Base-by-base conservation (phyloP, 2,888 invertebrate genomes). In the Cryptophagus acutangulus region DNA sequence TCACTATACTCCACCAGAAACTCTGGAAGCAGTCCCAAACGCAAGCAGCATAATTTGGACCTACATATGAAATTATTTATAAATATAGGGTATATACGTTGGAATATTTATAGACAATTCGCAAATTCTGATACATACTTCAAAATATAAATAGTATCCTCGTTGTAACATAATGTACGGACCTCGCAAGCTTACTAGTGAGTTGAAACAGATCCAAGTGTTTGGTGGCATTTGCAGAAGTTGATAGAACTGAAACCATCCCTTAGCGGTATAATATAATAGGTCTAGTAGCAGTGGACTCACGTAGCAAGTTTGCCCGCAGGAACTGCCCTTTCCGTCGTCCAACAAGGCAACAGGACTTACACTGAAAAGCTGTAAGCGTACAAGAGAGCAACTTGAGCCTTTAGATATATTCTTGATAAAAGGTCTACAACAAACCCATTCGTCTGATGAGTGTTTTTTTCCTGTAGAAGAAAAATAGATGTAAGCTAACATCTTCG, bases 371-470 rank as follows among this genome's bases (percentile, higher is more conserved):
- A 8, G 31, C 31, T 9, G 4, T 16, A 31, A 31, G 31, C 10
- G 29, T 13, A 29, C 12, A 6, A 29, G n/a, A n/a, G n/a, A 29
- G 31, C 15, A 31, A 31, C 14, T 31, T 13, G 31, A 31, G 16
- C 31, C 12, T 31, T n/a, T 13, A n/a, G n/a, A 8, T 4, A 13
- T 16, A 9, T 10, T 31, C 31, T 31, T 13, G 31, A 31, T 31
- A 31, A 31, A 31, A 31, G 31, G 15, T 15, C 31, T 26, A 26
- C 26, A 12, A 26, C n/a, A 26, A 31, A 31, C 12, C 31, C 31
- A 31, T 31, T 31, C 16, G 8, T 26, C 12, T 16, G 16, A 31
- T 31, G 31, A 31, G 31, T 31, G 31, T 31, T 31, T 31, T 12
- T 31, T 16, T 15, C n/a, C 31, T n/a, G n/a, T n/a, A 16, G n/a